Evolutionary conservation across 1,140 invertebrate genomes (phyloP).

Genomic region (Trichogramma pretiosum): DNA sequence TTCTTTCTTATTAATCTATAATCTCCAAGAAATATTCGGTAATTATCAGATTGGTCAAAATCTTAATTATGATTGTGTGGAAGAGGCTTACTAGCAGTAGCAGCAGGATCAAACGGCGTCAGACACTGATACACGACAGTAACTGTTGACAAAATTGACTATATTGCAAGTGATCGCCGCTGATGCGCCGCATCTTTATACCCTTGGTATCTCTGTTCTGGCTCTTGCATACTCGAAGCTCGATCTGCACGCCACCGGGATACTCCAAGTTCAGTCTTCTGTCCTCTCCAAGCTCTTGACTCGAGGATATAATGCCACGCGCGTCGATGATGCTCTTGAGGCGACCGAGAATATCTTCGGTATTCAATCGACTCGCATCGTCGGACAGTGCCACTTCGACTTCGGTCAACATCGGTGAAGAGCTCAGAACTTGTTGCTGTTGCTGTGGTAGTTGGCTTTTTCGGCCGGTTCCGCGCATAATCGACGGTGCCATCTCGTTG

Average conservation of each 20-base stretch:
- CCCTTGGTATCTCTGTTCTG: conserved; percentile 69
- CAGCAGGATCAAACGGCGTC: no score
- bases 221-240: conserved; percentile 71
- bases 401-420: conserved; percentile 44
- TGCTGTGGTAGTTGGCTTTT: background rate
- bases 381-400: conserved; percentile 67
- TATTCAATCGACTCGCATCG: conserved; percentile 67
- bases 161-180: conserved; percentile 83
- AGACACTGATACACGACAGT: conserved; percentile 77
- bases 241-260: conserved; percentile 78
- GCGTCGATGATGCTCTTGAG: conserved; percentile 75
- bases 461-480: conserved; percentile 65
- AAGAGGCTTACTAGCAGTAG: no score
- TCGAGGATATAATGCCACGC: conserved; percentile 56
- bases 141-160: conserved; percentile 84
- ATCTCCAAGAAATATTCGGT: no score
- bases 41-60: no score
- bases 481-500: conserved; percentile 64
- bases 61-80: no score
- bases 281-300: conserved; percentile 39
- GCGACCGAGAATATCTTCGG: conserved; percentile 69
- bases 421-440: no score
- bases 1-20: no score
- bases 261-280: conserved; percentile 61
- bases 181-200: conserved; percentile 81